Evolutionary conservation across 2,113 vertebrate species (phyloP), one percentile per base, ranked within the genome.

Genomic region (Amblyornis subalaris): DNA sequence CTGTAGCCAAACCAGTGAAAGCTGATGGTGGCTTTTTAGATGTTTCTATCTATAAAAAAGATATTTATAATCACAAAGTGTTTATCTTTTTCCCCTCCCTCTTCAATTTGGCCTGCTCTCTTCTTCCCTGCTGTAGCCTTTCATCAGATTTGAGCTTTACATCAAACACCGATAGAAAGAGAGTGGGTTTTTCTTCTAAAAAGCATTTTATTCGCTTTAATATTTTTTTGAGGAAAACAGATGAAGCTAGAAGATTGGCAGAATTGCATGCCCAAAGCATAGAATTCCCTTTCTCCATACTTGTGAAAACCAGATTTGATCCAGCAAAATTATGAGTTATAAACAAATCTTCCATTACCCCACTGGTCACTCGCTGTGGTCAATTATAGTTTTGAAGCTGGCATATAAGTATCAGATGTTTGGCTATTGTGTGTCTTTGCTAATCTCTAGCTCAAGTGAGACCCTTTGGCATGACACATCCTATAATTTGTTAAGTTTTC

Each of bases 401-500:
- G 23, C 42, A 38, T 85, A 3, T 8, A 64, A 75, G 45, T 67
- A 69, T 94, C 70, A 91, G 66, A 85, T 94, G 83, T 85, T 93
- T 85, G 77, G 54, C 87, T 66, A 25, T 78, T 61, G 50, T 70
- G 45, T 81, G 62, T 71, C 77, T 92, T 71, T 71, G 33, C 72
- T 85, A 28, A 58, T 81, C 58, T 91, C 66, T 69, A 82, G 50
- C 71, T 54, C 35, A 40, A 82, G 70, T 79, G 55, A 92, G 85
- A 53, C 22, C 58, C 42, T 79, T 92, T 89, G 89, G 77, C 24
- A 2, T 87, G 74, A 70, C 33, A 31, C 44, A 85, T 58, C 70
- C 93, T 94, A 38, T 89, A 92, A 93, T 92, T 92, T 86, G 44
- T 53, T 33, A 84, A 12, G 60, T 81, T 94, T 94, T 77, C 7